These are phyloP conservation scores for Drosophila willistoni DNA, from an alignment of 1,140 invertebrate genomes.

Conservation along the genomic window DNA sequence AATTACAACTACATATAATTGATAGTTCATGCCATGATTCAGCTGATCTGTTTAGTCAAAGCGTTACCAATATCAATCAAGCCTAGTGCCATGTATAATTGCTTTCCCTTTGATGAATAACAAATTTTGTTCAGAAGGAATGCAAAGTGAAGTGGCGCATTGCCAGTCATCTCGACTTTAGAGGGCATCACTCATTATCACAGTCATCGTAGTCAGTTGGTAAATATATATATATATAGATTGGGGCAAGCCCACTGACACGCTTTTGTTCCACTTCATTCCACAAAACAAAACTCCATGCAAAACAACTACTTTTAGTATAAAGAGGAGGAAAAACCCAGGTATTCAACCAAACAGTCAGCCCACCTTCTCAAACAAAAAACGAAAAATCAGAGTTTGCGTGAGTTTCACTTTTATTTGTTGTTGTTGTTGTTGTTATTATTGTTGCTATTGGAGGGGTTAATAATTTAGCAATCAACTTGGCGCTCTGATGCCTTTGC, in stretches of 20 bases:
- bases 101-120: no score
- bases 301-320: neutral
- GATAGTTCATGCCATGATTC: no score
- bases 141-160: neutral
- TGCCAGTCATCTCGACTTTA: neutral
- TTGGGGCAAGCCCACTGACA: slow-evolving; percentile 7
- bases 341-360: neutral
- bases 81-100: no score
- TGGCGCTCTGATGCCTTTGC: neutral
- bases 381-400: slow-evolving; percentile 37
- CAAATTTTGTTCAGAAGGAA: no score
- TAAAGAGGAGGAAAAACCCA: slow-evolving; percentile 2
- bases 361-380: slow-evolving; percentile 17
- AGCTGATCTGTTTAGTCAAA: no score
- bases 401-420: slow-evolving; percentile 64
- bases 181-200: neutral
- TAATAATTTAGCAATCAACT: slow-evolving; percentile 65
- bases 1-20: no score
- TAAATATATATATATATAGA: neutral
- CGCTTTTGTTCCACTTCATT: slow-evolving; percentile 3
- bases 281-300: neutral
- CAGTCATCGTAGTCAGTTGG: neutral
- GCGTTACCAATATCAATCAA: no score
- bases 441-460: slow-evolving; percentile 10
- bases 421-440: slow-evolving; percentile 9